Evolutionary conservation across 1,140 invertebrate species (phyloP).

Genomic region (Platyscapa corneri): DNA sequence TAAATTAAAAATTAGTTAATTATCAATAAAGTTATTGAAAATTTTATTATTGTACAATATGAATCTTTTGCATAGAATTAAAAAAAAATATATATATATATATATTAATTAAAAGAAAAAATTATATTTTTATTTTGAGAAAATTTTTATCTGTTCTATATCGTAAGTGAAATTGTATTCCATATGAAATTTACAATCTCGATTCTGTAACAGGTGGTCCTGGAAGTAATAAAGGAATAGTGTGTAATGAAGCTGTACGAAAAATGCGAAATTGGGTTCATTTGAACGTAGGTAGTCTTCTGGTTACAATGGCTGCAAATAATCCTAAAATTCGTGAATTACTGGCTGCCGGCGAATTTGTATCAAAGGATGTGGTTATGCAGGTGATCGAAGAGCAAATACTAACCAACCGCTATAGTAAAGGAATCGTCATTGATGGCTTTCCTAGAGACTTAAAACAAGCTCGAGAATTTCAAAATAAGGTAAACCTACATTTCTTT

Average conservation of each 20-base stretch:
- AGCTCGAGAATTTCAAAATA: slow-evolving; percentile 87
- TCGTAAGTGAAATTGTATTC: no score
- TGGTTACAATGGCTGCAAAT: slow-evolving; percentile 78
- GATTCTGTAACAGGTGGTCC: slow-evolving; percentile 78
- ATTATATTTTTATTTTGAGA: no score
- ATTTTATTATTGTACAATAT: no score
- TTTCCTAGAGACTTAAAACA: slow-evolving; percentile 92
- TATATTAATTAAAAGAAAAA: no score
- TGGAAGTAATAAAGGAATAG: slow-evolving; percentile 83
- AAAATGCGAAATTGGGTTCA: slow-evolving; percentile 84
- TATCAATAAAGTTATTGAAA: no score
- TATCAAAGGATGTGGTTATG: slow-evolving; percentile 81
- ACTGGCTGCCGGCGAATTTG: slow-evolving; percentile 88
- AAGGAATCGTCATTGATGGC: slow-evolving; percentile 91
- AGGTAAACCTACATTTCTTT: slow-evolving; percentile 75
- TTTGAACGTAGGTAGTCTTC: slow-evolving; percentile 82
- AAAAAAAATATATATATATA: no score
- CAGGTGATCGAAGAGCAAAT: slow-evolving; percentile 80
- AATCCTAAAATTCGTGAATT: slow-evolving; percentile 79
- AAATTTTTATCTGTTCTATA: no score
- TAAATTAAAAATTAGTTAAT: no score
- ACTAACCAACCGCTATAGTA: slow-evolving; percentile 73
- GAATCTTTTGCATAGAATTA: no score
- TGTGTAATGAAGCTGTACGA: slow-evolving; percentile 81
- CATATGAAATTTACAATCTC: neutral